A percentile compares a stretch with the other conserved stretches of the same genome.
Conservation (phyloP, 2,113 vertebrate species). For the Morphnarchus princeps region DNA sequence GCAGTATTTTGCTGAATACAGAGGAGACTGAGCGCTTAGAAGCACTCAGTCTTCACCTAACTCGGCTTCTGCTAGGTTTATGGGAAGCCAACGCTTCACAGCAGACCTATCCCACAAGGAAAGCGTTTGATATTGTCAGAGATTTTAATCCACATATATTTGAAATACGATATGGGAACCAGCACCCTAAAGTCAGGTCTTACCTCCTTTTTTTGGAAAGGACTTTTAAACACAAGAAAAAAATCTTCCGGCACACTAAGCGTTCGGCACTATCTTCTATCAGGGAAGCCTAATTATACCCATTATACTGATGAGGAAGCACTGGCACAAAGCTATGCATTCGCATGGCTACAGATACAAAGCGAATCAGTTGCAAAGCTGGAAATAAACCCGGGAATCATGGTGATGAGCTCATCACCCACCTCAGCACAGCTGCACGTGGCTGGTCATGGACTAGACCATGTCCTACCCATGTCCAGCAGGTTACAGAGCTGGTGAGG, state of each 20-base stretch:
- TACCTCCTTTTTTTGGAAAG: neutral
- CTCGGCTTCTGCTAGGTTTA: neutral
- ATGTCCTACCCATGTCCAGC: neutral
- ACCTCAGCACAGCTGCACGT: neutral
- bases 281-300: slow-evolving; percentile 50
- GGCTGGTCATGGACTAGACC: neutral
- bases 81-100: neutral
- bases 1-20: neutral
- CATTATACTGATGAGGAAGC: slow-evolving; percentile 49
- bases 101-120: neutral
- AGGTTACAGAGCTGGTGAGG: neutral
- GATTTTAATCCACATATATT: neutral
- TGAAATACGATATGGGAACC: neutral
- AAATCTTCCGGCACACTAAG: neutral
- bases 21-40: neutral
- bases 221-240: neutral
- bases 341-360: slow-evolving; percentile 7
- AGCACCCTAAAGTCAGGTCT: neutral
- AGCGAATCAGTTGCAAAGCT: slow-evolving; percentile 10
- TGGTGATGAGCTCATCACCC: neutral
- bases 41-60: neutral
- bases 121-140: neutral
- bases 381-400: neutral
- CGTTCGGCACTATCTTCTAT: neutral
- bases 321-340: slow-evolving; percentile 18